Percentiles rank a stretch among this genome's conserved stretches.
Conservation (phyloP, 1,140 invertebrate species). For the Bombus difficillimus region DNA sequence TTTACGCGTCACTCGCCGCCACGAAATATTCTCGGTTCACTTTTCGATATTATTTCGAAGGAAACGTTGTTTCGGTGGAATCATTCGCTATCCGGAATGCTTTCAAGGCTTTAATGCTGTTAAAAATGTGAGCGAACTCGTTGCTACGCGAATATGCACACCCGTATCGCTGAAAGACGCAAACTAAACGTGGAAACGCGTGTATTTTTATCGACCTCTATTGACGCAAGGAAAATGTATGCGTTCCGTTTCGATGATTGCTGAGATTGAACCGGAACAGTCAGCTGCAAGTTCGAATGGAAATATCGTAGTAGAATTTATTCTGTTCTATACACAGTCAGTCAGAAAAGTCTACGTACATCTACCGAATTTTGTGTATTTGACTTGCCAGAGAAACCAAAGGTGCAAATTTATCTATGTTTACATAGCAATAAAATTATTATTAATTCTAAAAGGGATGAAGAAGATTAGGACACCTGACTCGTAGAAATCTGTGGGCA, state of each 20-base stretch:
- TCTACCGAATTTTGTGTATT: too few relatives aligned
- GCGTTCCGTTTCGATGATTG: neutral
- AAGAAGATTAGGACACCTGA: too few relatives aligned
- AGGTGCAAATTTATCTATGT: too few relatives aligned
- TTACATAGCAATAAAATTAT: too few relatives aligned
- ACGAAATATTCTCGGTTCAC: neutral
- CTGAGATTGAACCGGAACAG: neutral
- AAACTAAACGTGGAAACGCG: neutral
- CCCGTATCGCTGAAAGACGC: too few relatives aligned
- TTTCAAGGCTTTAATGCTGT: conserved; percentile 1
- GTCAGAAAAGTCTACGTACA: too few relatives aligned
- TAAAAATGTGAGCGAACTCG: conserved; percentile 7
- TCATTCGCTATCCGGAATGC: neutral
- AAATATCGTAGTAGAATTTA: neutral
- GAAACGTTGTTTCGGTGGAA: neutral
- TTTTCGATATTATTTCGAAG: neutral
- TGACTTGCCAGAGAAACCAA: too few relatives aligned
- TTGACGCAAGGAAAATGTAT: neutral
- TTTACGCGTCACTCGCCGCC: neutral
- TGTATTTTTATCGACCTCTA: neutral
- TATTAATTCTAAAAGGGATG: too few relatives aligned
- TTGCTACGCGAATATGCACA: too few relatives aligned
- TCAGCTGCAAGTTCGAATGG: neutral
- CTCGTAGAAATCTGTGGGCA: too few relatives aligned
- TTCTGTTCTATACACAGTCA: too few relatives aligned